A percentile compares a stretch with the other conserved stretches of the same genome.
Evolutionary conservation across 2,113 vertebrate genomes (phyloP).

Genomic region (Daphoenositta chrysoptera): DNA sequence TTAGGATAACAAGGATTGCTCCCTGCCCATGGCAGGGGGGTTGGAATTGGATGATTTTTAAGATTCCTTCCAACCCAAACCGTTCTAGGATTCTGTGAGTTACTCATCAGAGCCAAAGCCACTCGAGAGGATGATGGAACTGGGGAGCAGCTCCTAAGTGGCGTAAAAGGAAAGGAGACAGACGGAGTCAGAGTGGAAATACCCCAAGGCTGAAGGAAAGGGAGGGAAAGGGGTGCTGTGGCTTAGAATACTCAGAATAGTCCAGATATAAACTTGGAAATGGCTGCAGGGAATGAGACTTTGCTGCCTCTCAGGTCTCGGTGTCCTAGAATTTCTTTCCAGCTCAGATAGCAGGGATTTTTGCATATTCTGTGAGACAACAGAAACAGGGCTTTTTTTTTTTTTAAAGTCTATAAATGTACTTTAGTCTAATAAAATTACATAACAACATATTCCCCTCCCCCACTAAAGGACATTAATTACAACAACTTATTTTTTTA

Average conservation of each 20-base stretch:
- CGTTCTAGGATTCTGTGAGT: background rate
- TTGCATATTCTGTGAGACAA: constrained; percentile 6
- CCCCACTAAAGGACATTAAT: background rate
- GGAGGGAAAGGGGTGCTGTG: background rate
- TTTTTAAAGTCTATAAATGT: background rate
- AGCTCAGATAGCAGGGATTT: background rate
- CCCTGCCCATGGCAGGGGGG: accelerated
- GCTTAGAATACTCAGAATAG: background rate
- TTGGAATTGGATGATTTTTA: background rate
- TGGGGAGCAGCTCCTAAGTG: background rate
- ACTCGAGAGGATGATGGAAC: background rate
- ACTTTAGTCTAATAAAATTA: background rate
- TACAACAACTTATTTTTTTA: background rate
- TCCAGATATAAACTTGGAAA: background rate
- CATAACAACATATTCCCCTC: background rate
- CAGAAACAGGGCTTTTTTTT: background rate
- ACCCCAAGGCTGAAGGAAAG: background rate
- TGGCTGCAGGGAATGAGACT: background rate
- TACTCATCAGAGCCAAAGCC: background rate
- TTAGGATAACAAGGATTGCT: background rate
- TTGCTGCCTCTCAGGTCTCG: background rate
- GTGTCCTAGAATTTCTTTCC: background rate
- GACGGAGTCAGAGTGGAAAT: background rate
- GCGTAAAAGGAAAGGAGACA: background rate
- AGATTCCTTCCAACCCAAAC: background rate